A percentile compares a stretch with the other conserved stretches of the same genome.
These are phyloP conservation scores for Xenopus borealis DNA, from an alignment of 2,113 vertebrate genomes.

Conservation along the genomic window DNA sequence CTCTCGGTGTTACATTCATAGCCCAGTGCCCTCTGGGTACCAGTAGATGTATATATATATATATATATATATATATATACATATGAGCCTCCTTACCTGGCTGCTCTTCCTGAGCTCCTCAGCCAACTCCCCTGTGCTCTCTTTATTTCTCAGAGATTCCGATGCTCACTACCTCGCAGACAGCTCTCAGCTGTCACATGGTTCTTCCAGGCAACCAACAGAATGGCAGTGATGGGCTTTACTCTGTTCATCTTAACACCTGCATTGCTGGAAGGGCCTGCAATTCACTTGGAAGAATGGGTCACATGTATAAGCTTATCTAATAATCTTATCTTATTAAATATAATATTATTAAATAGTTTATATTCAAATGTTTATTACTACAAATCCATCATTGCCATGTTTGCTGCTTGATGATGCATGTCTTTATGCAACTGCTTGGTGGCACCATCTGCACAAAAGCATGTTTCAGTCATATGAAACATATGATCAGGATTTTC, in stretches of 20 bases:
- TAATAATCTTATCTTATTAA: too few relatives aligned
- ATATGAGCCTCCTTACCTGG: slow-evolving; percentile 29
- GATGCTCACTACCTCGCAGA: slow-evolving; percentile 26
- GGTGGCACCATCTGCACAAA: too few relatives aligned
- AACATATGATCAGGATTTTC: too few relatives aligned
- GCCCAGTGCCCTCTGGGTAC: background rate
- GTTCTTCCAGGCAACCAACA: slow-evolving; percentile 23
- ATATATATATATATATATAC: background rate
- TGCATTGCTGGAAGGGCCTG: slow-evolving; percentile 10
- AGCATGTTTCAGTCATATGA: too few relatives aligned
- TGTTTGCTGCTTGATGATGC: too few relatives aligned
- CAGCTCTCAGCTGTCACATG: slow-evolving; percentile 34
- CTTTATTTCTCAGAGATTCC: slow-evolving; percentile 23
- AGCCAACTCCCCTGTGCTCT: slow-evolving; percentile 27
- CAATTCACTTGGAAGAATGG: background rate
- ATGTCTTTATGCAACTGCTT: too few relatives aligned
- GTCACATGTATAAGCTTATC: too few relatives aligned
- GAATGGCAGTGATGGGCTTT: slow-evolving; percentile 31
- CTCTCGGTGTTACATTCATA: background rate
- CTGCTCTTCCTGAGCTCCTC: slow-evolving; percentile 27
- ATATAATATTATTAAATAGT: too few relatives aligned
- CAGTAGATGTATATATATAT: background rate
- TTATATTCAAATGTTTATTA: too few relatives aligned
- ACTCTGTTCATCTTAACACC: slow-evolving; percentile 31
- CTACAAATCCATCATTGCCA: too few relatives aligned